Conservation (phyloP, 2,888 invertebrate genomes). For the Folsomia manolachei region DNA sequence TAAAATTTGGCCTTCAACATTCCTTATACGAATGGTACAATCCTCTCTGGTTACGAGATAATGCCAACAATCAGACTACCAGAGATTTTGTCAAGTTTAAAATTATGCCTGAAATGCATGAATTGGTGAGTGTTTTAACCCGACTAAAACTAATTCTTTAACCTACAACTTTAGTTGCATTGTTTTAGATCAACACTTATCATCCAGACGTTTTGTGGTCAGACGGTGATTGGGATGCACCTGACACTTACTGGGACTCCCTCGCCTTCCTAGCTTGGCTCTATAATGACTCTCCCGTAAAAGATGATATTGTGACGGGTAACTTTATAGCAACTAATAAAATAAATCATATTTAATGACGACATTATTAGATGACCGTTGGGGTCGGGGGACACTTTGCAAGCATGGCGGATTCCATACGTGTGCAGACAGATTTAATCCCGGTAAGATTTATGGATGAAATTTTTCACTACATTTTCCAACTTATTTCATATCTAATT, state of each 20-base stretch:
- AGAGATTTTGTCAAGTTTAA: conserved; percentile 68
- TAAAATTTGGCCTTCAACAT: neutral
- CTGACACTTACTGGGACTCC: conserved; percentile 71
- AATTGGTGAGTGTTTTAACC: conserved; percentile 68
- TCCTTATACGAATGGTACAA: neutral
- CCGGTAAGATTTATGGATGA: no score
- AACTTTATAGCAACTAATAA: no score
- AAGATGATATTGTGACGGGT: conserved; percentile 81
- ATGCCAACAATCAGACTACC: neutral
- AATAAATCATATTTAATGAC: no score
- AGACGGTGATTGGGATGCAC: conserved; percentile 88
- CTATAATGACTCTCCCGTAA: conserved; percentile 70
- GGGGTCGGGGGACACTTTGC: conserved; percentile 77
- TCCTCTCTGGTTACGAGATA: neutral
- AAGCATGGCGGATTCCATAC: conserved; percentile 83
- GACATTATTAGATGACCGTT: no score
- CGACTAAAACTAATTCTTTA: no score
- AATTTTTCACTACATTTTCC: no score
- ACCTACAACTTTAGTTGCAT: no score
- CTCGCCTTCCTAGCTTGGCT: conserved; percentile 80
- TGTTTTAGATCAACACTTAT: conserved; percentile 54
- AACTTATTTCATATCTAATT: no score
- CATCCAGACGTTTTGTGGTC: conserved; percentile 80
- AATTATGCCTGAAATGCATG: conserved; percentile 76
- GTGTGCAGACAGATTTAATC: conserved; percentile 78